Base-by-base conservation (phyloP, 1,140 invertebrate species). In the Pseudomyrmex pallidus region DNA sequence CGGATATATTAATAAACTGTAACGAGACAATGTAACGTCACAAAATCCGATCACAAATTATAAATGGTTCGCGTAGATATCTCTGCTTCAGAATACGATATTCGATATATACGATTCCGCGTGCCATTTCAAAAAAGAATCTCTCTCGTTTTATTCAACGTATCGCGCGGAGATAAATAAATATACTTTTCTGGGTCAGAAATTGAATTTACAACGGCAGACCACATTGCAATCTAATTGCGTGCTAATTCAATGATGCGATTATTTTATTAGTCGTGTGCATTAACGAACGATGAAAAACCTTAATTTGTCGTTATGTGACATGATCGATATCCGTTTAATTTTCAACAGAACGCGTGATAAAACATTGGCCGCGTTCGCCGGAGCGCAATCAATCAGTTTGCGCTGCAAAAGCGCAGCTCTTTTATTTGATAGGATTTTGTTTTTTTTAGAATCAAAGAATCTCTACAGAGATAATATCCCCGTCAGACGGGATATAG, bases 171-270 rank as follows among this genome's bases (percentile, higher is more conserved):
- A 13, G 59, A 10, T 12, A 72, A 13, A 70, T 17, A 44, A n/a
- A 8, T 67, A 44, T 25, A 15, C 1, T 25, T 15, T 25, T 15
- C 25, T 50, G 15, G 72, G 72, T 80, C 44, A 80, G 15, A 61
- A 72, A 80, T 72, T 66, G 20, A 80, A 80, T 70, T 54, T 44
- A 12, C 5, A 48, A 48, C 25, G 59, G 25, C 22, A 25, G 20
- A 22, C 66, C 15, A 50, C 4, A 7, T 80, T 48, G 15, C 44
- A 35, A 48, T 54, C 48, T 13, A 22, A 74, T 76, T 62, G 56
- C n/a, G 15, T 10, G 74, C 22, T 87, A 86, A 72, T 76, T 83
- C 77, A 52, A 46, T 74, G 10, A n/a, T 10, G 35, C 10, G 86
- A 87, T 86, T 35, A 35, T 57, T 50, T 68, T 86, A 78, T 62